phyloP scores from a whole-genome alignment of 64 coral and sea anemone genomes.

The Astreopora myriophthalma region DNA sequence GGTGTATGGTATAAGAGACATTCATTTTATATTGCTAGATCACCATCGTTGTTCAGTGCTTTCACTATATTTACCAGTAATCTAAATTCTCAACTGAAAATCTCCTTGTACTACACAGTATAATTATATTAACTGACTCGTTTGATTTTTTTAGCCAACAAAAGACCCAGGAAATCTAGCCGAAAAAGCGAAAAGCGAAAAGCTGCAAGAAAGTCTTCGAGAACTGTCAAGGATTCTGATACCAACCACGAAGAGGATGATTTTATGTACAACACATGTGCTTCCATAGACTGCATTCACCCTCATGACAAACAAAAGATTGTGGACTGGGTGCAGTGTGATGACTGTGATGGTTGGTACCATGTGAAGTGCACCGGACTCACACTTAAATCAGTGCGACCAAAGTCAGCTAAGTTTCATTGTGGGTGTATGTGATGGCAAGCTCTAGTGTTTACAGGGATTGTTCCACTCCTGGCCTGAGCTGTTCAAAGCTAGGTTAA shows the following conservation, averaged over 20 bases:
- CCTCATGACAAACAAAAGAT: slow-evolving; percentile 72
- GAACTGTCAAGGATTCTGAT: background rate
- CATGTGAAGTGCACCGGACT: slow-evolving; percentile 88
- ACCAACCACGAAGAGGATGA: background rate
- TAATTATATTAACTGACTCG: background rate
- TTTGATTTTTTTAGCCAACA: background rate
- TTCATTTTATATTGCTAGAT: too few relatives aligned
- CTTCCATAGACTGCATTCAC: slow-evolving; percentile 69
- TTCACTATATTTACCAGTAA: too few relatives aligned
- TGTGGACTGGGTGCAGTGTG: slow-evolving; percentile 94
- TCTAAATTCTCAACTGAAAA: background rate
- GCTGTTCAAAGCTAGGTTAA: too few relatives aligned
- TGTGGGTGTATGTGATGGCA: slow-evolving; percentile 93
- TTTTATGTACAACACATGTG: slow-evolving; percentile 17
- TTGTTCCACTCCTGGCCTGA: too few relatives aligned
- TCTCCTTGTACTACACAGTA: background rate
- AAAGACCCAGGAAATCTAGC: slow-evolving; percentile 31
- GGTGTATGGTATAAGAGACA: too few relatives aligned
- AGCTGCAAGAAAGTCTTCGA: background rate
- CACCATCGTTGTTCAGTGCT: too few relatives aligned
- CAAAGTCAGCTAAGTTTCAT: slow-evolving; percentile 70
- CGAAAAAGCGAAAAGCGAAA: background rate
- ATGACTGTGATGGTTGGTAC: slow-evolving; percentile 93
- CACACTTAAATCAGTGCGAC: slow-evolving; percentile 49
- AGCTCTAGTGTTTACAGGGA: too few relatives aligned